A percentile compares a stretch with the other conserved stretches of the same genome.
Evolutionary conservation across 1,140 invertebrate species (phyloP).

Genomic region (Lethrus apterus): DNA sequence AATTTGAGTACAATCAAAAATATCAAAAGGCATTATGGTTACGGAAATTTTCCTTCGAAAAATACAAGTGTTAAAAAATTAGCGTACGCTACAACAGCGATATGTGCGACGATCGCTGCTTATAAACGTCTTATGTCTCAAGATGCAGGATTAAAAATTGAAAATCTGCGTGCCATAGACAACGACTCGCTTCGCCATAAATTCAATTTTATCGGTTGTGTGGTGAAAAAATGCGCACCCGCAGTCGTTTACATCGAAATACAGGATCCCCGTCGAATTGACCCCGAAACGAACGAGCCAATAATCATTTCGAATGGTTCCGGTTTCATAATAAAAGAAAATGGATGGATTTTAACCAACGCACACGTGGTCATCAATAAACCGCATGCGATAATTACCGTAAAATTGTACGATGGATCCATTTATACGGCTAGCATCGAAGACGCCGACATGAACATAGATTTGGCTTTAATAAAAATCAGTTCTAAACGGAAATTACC

Average conservation of each 20-base stretch:
- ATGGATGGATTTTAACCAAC: slow-evolving; percentile 90
- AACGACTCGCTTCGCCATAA: slow-evolving; percentile 19
- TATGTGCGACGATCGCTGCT: background rate
- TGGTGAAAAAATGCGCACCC: slow-evolving; percentile 72
- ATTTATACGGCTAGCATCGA: slow-evolving; percentile 60
- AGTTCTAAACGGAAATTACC: slow-evolving; percentile 58
- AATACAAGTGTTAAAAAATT: background rate
- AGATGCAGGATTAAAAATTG: background rate
- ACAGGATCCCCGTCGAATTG: slow-evolving; percentile 55
- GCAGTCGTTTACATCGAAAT: slow-evolving; percentile 88
- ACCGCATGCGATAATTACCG: slow-evolving; percentile 59
- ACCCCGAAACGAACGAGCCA: slow-evolving; percentile 54
- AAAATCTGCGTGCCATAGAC: background rate
- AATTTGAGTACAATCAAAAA: no score
- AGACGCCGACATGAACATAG: slow-evolving; percentile 73
- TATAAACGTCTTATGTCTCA: background rate
- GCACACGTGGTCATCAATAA: slow-evolving; percentile 86
- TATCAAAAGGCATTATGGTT: background rate
- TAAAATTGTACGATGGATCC: slow-evolving; percentile 45
- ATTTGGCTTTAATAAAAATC: slow-evolving; percentile 80
- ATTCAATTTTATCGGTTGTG: slow-evolving; percentile 85
- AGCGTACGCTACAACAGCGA: background rate
- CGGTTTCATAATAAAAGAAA: slow-evolving; percentile 79
- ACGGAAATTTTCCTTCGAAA: background rate
- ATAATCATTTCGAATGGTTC: slow-evolving; percentile 73